These are phyloP conservation scores for Tetrao urogallus DNA, from an alignment of 2,113 vertebrate species.

Conservation along the genomic window DNA sequence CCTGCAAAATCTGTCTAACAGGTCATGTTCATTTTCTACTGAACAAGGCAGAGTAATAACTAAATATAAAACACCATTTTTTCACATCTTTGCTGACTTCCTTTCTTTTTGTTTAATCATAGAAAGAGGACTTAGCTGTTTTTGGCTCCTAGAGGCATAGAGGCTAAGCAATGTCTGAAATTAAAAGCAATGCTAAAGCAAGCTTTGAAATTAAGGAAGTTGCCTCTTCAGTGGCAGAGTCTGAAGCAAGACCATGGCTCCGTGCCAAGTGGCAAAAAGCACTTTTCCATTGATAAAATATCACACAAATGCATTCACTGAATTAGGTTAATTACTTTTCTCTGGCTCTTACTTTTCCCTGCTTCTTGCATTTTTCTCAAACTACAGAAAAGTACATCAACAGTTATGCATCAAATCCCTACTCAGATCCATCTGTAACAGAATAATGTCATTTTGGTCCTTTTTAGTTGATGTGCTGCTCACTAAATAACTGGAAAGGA, in stretches of 20 bases:
- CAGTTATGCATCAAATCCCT: constrained; percentile 73
- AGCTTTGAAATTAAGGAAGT: constrained; percentile 68
- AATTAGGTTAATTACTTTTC: constrained; percentile 78
- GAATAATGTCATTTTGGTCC: constrained; percentile 69
- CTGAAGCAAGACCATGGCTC: constrained; percentile 59
- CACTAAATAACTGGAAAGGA: constrained; percentile 78
- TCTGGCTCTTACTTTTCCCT: constrained; percentile 69
- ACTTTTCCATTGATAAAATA: constrained; percentile 79
- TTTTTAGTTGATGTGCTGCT: constrained; percentile 75
- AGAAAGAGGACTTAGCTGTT: constrained; percentile 74
- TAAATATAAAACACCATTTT: constrained; percentile 69
- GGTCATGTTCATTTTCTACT: constrained; percentile 74
- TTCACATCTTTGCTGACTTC: constrained; percentile 71
- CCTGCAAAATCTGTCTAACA: constrained; percentile 68
- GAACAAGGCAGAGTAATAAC: constrained; percentile 75
- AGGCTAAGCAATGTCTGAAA: constrained; percentile 68
- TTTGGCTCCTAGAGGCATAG: constrained; percentile 49
- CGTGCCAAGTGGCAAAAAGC: constrained; percentile 75
- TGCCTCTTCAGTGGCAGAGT: constrained; percentile 46
- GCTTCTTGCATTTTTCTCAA: constrained; percentile 73
- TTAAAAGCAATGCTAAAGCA: constrained; percentile 63
- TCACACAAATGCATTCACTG: constrained; percentile 75
- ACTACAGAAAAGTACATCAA: constrained; percentile 66
- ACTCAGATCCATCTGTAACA: constrained; percentile 62
- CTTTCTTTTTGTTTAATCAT: constrained; percentile 71